Base-by-base conservation (phyloP, 2,113 vertebrate species). In the Hippocampus guttulatus region DNA sequence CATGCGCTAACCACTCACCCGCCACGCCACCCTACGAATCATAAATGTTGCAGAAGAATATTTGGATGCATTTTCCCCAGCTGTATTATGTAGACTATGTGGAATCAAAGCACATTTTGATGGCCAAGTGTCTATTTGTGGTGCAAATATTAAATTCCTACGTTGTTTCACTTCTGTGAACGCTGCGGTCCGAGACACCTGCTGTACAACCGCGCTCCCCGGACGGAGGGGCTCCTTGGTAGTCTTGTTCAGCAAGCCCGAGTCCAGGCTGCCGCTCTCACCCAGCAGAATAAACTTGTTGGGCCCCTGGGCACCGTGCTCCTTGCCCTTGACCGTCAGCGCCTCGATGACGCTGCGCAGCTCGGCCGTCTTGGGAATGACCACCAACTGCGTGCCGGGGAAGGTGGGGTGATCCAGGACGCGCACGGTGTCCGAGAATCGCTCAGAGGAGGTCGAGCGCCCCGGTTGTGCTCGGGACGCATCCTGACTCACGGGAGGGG, bases 271-370 rank as follows among this genome's bases (percentile, higher is more conserved):
- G 10, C 84, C 61, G 30, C 87, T 85, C 8, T 90, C 91, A 75
- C 94, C 93, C 63, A 98, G 88, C 43, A 98, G 93, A 82, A 99
- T 98, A 78, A 97, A 98, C 76, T 97, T 98, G 83, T 94, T 96
- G 6, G 95, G 95, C 2, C 95, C 95, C 0, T 90, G 91, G 63
- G 77, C 89, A 1, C 95, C 95, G n/a, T 91, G 91, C 79, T 96
- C 94, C 76, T 95, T 97, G 33, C 95, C 95, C 77, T 93, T 95
- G 68, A 93, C 94, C 0, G 94, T 95, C 41, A 98, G 80, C 0
- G 92, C 95, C 16, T 92, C 90, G 20, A 99, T 96, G 67, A 98
- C 93, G 73, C 91, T 95, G 64, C 96, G 94, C 41, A 97, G 92
- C 55, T 97, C 89, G 0, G 92, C 93, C 1, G 91, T 89, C 41